Percentiles rank a stretch among this genome's conserved stretches.
Evolutionary conservation across 2,113 vertebrate species (phyloP).

Genomic region (Athene noctua): DNA sequence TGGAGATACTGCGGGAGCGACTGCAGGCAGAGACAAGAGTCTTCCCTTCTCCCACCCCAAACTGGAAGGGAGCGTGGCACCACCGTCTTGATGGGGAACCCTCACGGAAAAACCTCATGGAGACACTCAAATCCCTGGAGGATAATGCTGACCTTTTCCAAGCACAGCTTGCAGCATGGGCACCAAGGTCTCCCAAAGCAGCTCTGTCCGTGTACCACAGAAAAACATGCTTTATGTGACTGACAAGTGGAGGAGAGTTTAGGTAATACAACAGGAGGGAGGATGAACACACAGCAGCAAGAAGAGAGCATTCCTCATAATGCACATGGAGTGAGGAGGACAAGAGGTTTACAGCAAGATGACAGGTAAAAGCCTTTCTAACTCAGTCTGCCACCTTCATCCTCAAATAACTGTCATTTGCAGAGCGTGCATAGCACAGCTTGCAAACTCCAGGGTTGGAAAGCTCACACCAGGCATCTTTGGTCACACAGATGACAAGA

Average conservation of each 20-base stretch:
- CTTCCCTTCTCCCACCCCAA: background rate
- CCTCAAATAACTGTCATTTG: background rate
- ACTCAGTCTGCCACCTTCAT: background rate
- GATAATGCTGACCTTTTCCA: background rate
- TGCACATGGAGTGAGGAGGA: accelerated
- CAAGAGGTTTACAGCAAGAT: background rate
- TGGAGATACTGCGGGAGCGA: background rate
- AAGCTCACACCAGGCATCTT: background rate
- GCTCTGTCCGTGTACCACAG: accelerated
- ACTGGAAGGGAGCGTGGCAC: background rate
- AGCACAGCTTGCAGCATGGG: background rate
- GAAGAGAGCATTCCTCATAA: background rate
- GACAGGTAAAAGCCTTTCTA: background rate
- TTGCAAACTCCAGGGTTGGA: background rate
- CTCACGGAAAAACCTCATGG: background rate
- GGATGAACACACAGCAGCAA: background rate
- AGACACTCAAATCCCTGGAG: background rate
- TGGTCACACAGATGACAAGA: background rate
- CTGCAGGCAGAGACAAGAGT: accelerated
- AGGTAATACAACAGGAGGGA: background rate
- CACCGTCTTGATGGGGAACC: too few species aligned
- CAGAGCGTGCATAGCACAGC: accelerated
- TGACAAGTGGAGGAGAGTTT: background rate
- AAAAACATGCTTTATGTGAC: background rate
- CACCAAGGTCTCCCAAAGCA: background rate